Base-by-base conservation (phyloP, 1,140 invertebrate genomes). In the Papilio glaucus region DNA sequence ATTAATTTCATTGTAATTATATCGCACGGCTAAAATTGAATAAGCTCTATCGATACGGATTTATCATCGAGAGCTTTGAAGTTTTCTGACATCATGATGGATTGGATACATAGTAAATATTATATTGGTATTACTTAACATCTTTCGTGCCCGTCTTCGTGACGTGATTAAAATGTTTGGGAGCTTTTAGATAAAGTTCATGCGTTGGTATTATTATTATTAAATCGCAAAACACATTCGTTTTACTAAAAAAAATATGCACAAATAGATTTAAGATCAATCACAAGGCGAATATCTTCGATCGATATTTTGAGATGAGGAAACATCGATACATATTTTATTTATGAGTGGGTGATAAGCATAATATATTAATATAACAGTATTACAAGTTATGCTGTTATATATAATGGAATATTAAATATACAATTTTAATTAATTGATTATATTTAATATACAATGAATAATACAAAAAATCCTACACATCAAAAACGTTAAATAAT, bases 11-110 rank as follows among this genome's bases (percentile, higher is more conserved):
- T 49, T 49, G 45, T 21, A 49, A n/a, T n/a, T n/a, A n/a, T 13
- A 24, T 4, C 10, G 9, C 21, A 9, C 18, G 21, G 9, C 49
- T 53, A 53, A 53, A 53, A 53, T 53, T 24, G 21, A 24, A 21
- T 53, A 53, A 24, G 21, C 9, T 53, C 21, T 12, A 53, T 53
- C 49, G 12, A 53, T 53, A 53, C 10, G 3, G 9, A 24, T 12
- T 53, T 13, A 53, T 53, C 49, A 24, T 24, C 49, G 21, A 1
- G 15, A 8, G 18, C 18, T 53, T 53, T 53, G 21, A 24, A 24
- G 18, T 53, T 26, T 57, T 26, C 29, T 33, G 29, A 49, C 45
- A 49, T 57, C 18, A 57, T 57, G 49, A 57, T 57, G 49, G 49
- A 57, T 57, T 26, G 49, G 21, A 26, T 24, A 57, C 21, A 9